A percentile compares a stretch with the other conserved stretches of the same genome.
Evolutionary conservation across 2,888 invertebrate species (phyloP).

Genomic region (Cosmorhoe ocellata): DNA sequence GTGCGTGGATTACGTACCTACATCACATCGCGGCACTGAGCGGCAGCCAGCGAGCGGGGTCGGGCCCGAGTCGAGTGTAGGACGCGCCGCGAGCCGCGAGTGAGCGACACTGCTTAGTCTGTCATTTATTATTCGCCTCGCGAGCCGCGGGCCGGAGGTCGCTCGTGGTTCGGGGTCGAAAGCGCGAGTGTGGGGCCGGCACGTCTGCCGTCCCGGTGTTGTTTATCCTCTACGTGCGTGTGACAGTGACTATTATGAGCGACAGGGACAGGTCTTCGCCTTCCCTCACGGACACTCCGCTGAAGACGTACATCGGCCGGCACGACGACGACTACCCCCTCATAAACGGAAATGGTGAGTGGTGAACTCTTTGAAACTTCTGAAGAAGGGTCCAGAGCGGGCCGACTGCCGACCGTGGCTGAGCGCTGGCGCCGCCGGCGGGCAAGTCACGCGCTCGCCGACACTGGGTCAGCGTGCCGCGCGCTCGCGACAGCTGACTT

Average conservation of each 20-base stretch:
- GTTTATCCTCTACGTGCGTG: constrained; percentile 56
- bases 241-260: constrained; percentile 89
- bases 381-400: constrained; percentile 11
- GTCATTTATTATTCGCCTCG: constrained; percentile 78
- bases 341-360: constrained; percentile 89
- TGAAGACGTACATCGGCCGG: constrained; percentile 92
- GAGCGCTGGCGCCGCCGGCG: neutral
- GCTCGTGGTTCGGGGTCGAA: constrained; percentile 74
- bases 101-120: constrained; percentile 33
- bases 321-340: constrained; percentile 91
- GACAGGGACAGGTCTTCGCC: constrained; percentile 95
- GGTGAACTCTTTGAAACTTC: constrained; percentile 17
- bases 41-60: constrained; percentile 5
- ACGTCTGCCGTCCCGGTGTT: constrained; percentile 66
- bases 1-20: neutral
- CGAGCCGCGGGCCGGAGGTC: constrained; percentile 81
- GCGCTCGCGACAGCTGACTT: constrained; percentile 21
- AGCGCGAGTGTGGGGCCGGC: constrained; percentile 72
- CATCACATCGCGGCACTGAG: neutral
- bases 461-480: constrained; percentile 42
- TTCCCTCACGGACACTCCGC: constrained; percentile 93
- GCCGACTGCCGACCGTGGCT: neutral
- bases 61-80: constrained; percentile 29
- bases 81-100: constrained; percentile 25
- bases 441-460: constrained; percentile 44